A percentile compares a stretch with the other conserved stretches of the same genome.
Evolutionary conservation across 2,113 vertebrate genomes (phyloP).

Genomic region (Daubentonia madagascariensis): DNA sequence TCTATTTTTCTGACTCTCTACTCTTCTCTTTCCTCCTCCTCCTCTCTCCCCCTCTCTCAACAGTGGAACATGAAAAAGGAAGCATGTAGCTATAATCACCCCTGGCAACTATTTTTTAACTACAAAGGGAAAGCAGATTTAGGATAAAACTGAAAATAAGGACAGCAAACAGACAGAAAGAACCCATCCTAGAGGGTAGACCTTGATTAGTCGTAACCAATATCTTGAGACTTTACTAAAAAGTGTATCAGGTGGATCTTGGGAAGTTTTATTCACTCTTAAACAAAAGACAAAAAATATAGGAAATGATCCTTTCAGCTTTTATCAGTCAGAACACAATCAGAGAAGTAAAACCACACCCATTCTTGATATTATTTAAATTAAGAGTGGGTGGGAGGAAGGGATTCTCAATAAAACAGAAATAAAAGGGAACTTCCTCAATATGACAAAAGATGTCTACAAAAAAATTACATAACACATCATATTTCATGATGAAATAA

Average conservation of each 20-base stretch:
- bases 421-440: not conserved
- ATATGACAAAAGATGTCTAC: not conserved
- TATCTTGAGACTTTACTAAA: not conserved
- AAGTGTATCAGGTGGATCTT: not conserved
- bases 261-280: not conserved
- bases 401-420: not conserved
- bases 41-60: not conserved
- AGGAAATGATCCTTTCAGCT: not conserved
- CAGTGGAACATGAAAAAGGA: not conserved
- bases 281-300: not conserved
- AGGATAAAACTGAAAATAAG: not conserved
- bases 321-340: not conserved
- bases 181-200: not conserved
- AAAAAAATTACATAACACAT: not conserved
- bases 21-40: not conserved
- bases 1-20: not conserved
- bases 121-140: not conserved
- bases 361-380: not conserved
- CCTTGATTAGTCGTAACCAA: not conserved
- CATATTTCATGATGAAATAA: not conserved
- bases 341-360: not conserved
- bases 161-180: not conserved
- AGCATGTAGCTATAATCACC: not conserved
- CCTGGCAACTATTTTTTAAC: not conserved
- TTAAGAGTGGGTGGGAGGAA: accelerated